Evolutionary conservation across 2,797 vertebrate genomes (phyloP), one percentile per base, ranked within the genome.

Genomic region (Enteromius trimaculatus): DNA sequence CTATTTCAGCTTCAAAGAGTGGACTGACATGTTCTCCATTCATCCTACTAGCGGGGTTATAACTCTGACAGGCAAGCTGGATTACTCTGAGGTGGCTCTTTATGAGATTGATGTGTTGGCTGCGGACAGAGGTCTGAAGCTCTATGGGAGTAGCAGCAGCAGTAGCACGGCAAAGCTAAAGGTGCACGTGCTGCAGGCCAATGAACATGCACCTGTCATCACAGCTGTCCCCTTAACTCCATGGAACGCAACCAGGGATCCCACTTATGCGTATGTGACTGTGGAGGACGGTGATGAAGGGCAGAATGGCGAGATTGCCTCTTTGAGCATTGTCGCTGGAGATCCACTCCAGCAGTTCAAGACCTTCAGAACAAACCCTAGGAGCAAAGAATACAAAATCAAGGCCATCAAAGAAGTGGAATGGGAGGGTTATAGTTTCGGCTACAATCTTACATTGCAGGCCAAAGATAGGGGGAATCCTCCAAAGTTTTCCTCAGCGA

Each of bases 1-100:
- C 87, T 96, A 97, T 90, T 97, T 95, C 75, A 96, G 95, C 81
- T 96, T 96, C 87, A 95, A 93, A 88, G 95, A 96, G 65, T 91
- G 93, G 90, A 96, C 95, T 0, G 94, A 96, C 88, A 86, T 94
- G 88, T 96, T 97, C 90, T 94, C 96, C 65, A 94, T 97, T 88
- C 96, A 97, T 88, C 96, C 96, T n/a, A 95, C 95, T 70, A 96
- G 95, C 19, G 96, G 96, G 1, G 90, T 93, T 3, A 79, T 97
- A 3, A 91, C 94, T 76, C 86, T 97, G 23, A 96, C 96, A 9
- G 94, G 95, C 26, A 94, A 91, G 47, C 94, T 96, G 75, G 95
- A 96, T 88, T 94, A 94, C 81, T 81, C 87, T 0, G 94, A 96
- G 85, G 90, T 89, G 19, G 93, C 90, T 51, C 89, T 23, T 79